These are phyloP conservation scores for Porites evermanni DNA, from an alignment of 92 coral and sea anemone species.

Conservation along the genomic window DNA sequence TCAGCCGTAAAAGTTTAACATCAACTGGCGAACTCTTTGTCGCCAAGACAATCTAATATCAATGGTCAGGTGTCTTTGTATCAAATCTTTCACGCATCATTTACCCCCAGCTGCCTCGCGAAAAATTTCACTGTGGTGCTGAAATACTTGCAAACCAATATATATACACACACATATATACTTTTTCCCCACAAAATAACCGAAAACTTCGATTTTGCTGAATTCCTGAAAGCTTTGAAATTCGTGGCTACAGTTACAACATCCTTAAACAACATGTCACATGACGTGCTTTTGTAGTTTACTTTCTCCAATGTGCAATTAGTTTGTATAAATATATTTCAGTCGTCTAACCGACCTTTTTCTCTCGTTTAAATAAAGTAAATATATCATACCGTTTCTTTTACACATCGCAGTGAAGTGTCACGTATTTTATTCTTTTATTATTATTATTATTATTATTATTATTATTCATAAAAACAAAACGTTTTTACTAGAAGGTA, in stretches of 20 bases:
- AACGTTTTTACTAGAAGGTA: slow-evolving; percentile 1
- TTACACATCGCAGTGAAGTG: background rate
- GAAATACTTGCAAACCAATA: background rate
- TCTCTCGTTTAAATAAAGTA: slow-evolving; percentile 4
- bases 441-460: no score
- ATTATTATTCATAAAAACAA: background rate
- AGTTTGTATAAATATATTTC: background rate
- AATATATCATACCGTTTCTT: slow-evolving; percentile 37
- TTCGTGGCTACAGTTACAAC: background rate
- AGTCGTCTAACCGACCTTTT: background rate
- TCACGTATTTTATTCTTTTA: no score
- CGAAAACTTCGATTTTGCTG: background rate
- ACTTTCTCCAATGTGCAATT: slow-evolving; percentile 1
- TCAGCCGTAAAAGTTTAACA: slow-evolving; percentile 3
- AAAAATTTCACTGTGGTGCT: slow-evolving; percentile 19
- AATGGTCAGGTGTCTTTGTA: slow-evolving; percentile 8
- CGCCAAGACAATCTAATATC: slow-evolving; percentile 19
- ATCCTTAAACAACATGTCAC: background rate
- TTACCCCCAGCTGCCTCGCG: slow-evolving; percentile 32
- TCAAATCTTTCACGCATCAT: slow-evolving; percentile 17
- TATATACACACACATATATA: no score
- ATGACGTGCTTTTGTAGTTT: background rate
- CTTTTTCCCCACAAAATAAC: background rate
- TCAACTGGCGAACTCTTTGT: slow-evolving; percentile 36
- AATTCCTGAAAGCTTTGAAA: background rate